Evolutionary conservation across 2,888 invertebrate species (phyloP), one percentile per base, ranked within the genome.

Genomic region (Spicauda simplicius): DNA sequence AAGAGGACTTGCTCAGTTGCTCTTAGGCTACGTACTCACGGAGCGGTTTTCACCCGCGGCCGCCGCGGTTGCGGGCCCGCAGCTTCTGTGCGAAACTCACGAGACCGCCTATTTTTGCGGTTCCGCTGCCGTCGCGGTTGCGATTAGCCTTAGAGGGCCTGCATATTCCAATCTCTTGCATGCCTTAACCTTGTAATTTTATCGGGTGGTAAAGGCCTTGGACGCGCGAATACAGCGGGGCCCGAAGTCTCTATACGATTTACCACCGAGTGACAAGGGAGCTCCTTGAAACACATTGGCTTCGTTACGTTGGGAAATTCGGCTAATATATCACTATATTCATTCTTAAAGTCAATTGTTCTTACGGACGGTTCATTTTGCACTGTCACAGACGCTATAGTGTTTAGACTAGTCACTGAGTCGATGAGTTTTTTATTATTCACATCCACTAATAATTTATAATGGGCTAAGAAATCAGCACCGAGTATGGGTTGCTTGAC

Each of bases 131-230:
- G n/a, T n/a, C n/a, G n/a, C n/a, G n/a, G n/a, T n/a, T n/a, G n/a
- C n/a, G n/a, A n/a, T n/a, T n/a, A n/a, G n/a, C n/a, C 86, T 76
- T 86, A 84, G 87, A 88, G 0, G 84, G 87, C 3, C 86, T 74
- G 45, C 84, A 84, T 12, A 89, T 84, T 0, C 86, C 89, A 19
- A 76, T 69, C 19, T 86, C 77, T 8, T 79, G 69, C 80, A 86
- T 79, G 0, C 54, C 41, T 67, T 69, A 4, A 69, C 67, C 14
- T 48, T 59, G 7, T 25, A 41, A 33, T 69, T 6, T 37, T 56
- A n/a, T 65, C 63, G 1, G 70, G 63, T 1, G 70, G 66, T 11
- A 70, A 37, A 8, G 67, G 70, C 41, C 67, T 20, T 12, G 67
- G 45, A 45, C 50, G 10, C 64, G 52, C 7, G 68, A 33, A 19